Conservation (phyloP, 2,113 vertebrate species). For the Bos taurus region DNA sequence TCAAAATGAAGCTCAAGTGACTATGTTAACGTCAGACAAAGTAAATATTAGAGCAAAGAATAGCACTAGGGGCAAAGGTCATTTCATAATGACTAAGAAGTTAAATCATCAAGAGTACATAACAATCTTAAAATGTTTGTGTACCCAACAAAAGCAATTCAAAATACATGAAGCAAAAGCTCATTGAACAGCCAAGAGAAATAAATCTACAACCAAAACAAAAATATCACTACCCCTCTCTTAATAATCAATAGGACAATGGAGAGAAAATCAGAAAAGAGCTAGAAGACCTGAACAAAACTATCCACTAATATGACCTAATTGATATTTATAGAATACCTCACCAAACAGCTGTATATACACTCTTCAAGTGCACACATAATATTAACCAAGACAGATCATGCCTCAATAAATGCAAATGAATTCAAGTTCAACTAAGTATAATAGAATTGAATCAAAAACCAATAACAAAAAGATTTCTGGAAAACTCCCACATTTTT, state of each 20-base stretch:
- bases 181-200: background rate
- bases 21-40: background rate
- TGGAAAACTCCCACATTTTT: background rate
- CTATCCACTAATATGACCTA: background rate
- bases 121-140: background rate
- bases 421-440: background rate
- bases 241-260: background rate
- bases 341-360: background rate
- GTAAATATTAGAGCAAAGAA: background rate
- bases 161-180: background rate
- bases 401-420: background rate
- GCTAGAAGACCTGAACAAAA: background rate
- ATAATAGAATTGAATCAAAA: background rate
- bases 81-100: conserved; percentile 2
- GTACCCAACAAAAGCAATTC: background rate
- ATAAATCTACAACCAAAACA: background rate
- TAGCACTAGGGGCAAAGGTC: background rate
- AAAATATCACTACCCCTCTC: background rate
- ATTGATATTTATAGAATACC: background rate
- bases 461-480: background rate
- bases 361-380: background rate
- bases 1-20: background rate
- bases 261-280: conserved; percentile 21
- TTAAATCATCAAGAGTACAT: background rate
- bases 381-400: background rate